Evolutionary conservation across 2,797 vertebrate species (phyloP).

Genomic region (Rhinophrynus dorsalis): DNA sequence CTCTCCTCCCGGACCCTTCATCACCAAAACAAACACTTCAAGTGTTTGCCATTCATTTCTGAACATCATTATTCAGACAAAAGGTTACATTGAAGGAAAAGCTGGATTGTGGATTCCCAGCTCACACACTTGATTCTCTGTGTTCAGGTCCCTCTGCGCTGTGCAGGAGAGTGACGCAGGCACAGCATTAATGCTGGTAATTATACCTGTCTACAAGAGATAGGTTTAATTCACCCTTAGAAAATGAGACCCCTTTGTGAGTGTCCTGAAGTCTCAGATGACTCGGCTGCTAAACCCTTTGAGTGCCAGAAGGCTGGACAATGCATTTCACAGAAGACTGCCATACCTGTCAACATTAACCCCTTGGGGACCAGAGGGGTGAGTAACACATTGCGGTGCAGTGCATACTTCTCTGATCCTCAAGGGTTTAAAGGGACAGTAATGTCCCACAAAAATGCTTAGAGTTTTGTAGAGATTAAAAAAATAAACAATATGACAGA

Average conservation of each 20-base stretch:
- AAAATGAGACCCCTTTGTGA: background rate
- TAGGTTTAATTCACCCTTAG: background rate
- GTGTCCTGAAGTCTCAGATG: too few relatives aligned
- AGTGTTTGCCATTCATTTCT: constrained; percentile 24
- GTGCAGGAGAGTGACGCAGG: constrained; percentile 20
- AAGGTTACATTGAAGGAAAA: constrained; percentile 6
- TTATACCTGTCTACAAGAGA: constrained; percentile 21
- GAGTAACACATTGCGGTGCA: too few relatives aligned
- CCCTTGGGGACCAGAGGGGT: too few relatives aligned
- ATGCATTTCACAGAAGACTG: too few relatives aligned
- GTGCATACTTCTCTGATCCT: too few relatives aligned
- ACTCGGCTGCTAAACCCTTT: too few relatives aligned
- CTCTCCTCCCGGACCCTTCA: constrained; percentile 20
- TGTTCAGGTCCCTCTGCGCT: background rate
- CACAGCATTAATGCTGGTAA: constrained; percentile 7
- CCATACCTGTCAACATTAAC: too few relatives aligned
- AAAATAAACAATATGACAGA: too few relatives aligned
- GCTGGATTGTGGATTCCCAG: background rate
- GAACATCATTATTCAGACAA: constrained; percentile 24
- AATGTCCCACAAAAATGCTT: too few relatives aligned
- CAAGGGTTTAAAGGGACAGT: too few relatives aligned
- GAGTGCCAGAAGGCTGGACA: too few relatives aligned
- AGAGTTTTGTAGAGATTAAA: too few relatives aligned
- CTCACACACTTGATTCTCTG: background rate
- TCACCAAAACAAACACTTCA: background rate